phyloP scores from a whole-genome alignment of 1,140 invertebrate species.

The Trachymyrmex septentrionalis region DNA sequence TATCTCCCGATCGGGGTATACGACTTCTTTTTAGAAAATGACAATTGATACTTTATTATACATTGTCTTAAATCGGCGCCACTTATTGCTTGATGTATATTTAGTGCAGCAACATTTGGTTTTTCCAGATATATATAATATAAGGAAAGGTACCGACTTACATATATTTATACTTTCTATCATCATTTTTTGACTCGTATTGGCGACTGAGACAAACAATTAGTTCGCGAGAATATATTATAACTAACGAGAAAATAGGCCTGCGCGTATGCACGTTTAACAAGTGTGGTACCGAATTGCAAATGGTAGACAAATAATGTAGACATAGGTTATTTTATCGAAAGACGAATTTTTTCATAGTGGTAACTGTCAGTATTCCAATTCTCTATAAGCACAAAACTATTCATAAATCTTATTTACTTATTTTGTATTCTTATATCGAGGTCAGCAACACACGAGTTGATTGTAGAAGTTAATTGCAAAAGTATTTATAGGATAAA shows the following conservation, averaged over 20 bases:
- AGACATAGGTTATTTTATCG: background rate
- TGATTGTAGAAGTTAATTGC: conserved; percentile 17
- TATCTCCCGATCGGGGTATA: conserved; percentile 34
- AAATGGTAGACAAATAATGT: conserved; percentile 51
- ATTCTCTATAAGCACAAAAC: conserved; percentile 11
- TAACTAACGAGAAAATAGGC: conserved; percentile 71
- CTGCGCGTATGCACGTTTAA: conserved; percentile 60
- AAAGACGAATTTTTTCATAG: conserved; percentile 37
- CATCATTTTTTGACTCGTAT: conserved; percentile 66
- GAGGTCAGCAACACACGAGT: conserved; percentile 15
- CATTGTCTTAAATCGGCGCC: conserved; percentile 59
- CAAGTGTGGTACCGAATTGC: conserved; percentile 13
- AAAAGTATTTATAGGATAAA: background rate
- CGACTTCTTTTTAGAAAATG: conserved; percentile 59
- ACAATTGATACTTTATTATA: conserved; percentile 62
- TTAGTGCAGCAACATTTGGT: conserved; percentile 55
- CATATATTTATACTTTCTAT: conserved; percentile 27
- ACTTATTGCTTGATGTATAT: conserved; percentile 66
- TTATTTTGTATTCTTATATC: conserved; percentile 32
- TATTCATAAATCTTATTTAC: conserved; percentile 24
- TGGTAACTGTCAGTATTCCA: conserved; percentile 52
- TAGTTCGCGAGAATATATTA: conserved; percentile 74
- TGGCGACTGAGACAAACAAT: conserved; percentile 64
- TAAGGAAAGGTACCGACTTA: conserved; percentile 18
- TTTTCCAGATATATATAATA: conserved; percentile 25